These are phyloP conservation scores for Neosilurus hyrtlii DNA, from an alignment of 2,797 vertebrate genomes.

Conservation along the genomic window DNA sequence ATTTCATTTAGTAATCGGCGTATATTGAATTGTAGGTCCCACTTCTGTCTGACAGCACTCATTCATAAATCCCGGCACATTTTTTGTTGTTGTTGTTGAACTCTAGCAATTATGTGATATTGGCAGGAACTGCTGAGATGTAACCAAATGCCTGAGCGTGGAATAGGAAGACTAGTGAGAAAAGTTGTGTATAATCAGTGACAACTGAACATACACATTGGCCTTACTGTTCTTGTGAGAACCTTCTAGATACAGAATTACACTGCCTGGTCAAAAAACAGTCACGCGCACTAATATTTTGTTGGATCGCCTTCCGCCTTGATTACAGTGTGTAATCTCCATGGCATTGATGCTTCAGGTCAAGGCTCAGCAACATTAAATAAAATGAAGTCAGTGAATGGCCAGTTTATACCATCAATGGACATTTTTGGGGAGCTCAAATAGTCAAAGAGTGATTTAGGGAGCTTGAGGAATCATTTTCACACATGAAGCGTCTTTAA, in stretches of 20 bases:
- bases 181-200: background rate
- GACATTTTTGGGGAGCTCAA: too few relatives aligned
- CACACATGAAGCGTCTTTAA: too few relatives aligned
- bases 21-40: conserved; percentile 17
- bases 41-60: conserved; percentile 16
- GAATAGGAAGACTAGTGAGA: background rate
- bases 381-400: too few relatives aligned
- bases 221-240: background rate
- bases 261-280: background rate
- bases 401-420: too few relatives aligned
- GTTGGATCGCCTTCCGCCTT: too few relatives aligned
- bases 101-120: background rate
- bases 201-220: background rate
- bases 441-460: too few relatives aligned
- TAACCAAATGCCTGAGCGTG: background rate
- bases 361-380: too few relatives aligned
- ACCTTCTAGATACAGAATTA: background rate
- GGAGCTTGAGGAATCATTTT: too few relatives aligned
- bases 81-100: background rate
- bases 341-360: too few relatives aligned
- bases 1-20: conserved; percentile 23
- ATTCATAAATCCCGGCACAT: conserved; percentile 1
- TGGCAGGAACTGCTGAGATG: background rate
- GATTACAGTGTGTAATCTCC: too few relatives aligned
- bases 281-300: too few relatives aligned